A percentile compares a stretch with the other conserved stretches of the same genome.
These are phyloP conservation scores for Ceryle rudis DNA, from an alignment of 2,797 vertebrate genomes.

Conservation along the genomic window DNA sequence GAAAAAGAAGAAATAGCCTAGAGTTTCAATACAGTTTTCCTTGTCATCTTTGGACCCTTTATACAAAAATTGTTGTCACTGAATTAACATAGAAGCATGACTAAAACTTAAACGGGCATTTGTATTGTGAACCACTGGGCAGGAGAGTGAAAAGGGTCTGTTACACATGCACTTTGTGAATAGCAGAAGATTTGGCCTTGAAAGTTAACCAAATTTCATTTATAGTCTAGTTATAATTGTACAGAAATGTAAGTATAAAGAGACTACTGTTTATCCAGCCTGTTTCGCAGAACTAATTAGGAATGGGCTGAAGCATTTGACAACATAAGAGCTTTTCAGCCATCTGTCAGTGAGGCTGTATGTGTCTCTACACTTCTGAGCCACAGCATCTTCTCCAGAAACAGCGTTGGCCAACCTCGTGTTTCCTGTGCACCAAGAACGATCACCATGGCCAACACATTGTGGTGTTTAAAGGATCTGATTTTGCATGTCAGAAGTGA, in stretches of 20 bases:
- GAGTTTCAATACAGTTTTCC: neutral
- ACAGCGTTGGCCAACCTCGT: neutral
- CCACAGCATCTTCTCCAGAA: neutral
- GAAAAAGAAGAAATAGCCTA: slow-evolving; percentile 48
- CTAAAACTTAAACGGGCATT: neutral
- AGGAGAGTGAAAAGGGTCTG: neutral
- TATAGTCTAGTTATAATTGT: neutral
- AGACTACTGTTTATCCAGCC: neutral
- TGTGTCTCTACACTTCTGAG: neutral
- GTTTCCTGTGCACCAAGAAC: neutral
- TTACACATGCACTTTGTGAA: neutral
- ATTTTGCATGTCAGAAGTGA: neutral
- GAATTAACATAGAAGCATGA: neutral
- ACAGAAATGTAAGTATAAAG: neutral
- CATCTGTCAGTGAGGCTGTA: neutral
- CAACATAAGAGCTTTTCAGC: neutral
- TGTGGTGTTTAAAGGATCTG: neutral
- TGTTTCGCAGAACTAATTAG: neutral
- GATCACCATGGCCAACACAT: neutral
- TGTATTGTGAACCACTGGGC: neutral
- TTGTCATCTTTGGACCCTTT: neutral
- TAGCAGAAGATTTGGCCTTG: neutral
- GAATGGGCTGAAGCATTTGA: neutral
- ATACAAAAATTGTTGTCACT: neutral
- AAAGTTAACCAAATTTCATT: neutral